Evolutionary conservation across 2,113 vertebrate species (phyloP).

Genomic region (Lepidothrix coronata): DNA sequence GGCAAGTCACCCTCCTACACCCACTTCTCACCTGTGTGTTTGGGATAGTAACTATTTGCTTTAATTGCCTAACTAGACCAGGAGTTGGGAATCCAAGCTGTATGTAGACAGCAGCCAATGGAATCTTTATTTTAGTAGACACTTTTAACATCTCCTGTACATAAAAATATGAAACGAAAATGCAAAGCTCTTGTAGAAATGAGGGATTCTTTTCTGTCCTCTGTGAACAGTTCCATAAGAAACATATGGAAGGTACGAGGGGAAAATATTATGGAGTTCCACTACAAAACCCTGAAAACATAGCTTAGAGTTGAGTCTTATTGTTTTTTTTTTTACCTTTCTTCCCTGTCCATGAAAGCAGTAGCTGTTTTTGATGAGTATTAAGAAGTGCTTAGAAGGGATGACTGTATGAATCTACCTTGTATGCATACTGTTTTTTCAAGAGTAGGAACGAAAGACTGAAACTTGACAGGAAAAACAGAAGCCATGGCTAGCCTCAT

Average conservation of each 20-base stretch:
- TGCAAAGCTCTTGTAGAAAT: background rate
- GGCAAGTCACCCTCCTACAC: background rate
- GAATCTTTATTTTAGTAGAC: background rate
- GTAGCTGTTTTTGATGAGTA: background rate
- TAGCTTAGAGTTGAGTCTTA: background rate
- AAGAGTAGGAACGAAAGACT: background rate
- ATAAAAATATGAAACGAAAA: background rate
- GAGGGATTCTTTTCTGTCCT: background rate
- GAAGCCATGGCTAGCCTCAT: background rate
- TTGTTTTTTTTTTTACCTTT: background rate
- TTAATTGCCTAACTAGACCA: background rate
- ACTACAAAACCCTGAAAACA: background rate
- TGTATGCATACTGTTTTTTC: background rate
- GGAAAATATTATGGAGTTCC: background rate
- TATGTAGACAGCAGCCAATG: background rate
- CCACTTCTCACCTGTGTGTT: background rate
- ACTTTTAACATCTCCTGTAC: background rate
- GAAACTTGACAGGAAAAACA: background rate
- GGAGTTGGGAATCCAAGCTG: background rate
- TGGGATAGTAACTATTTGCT: background rate
- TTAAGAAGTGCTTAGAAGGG: background rate
- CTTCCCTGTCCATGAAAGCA: background rate
- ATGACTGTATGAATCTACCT: background rate
- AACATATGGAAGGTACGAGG: background rate
- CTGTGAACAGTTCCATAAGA: background rate